Evolutionary conservation across 2,113 vertebrate genomes (phyloP), one percentile per base, ranked within the genome.

Genomic region (Podarcis raffonei): DNA sequence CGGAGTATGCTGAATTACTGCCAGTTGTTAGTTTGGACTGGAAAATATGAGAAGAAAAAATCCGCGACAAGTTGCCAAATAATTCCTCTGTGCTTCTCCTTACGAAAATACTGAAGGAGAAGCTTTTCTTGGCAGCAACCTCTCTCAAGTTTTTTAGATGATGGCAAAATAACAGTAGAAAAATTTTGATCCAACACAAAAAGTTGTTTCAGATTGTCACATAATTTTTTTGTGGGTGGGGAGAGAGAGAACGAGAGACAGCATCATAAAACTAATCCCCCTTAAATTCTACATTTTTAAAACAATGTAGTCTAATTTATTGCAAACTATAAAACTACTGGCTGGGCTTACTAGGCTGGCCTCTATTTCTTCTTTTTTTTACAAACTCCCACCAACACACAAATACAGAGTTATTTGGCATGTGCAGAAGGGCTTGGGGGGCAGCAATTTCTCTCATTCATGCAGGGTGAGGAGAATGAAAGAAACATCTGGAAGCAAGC

Each of bases 1-100:
- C 83, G 92, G 84, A 93, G 87, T 94, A 90, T 93, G 91, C 92
- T 92, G 90, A 94, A 86, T 71, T 93, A 93, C 92, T 96, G 95
- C 92, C 94, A 91, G 94, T 95, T 95, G 95, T 96, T 95, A 94
- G 89, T 96, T 94, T 88, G 84, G 90, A 62, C 95, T 95, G 95
- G 97, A 97, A 97, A 97, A 93, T 95, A 95, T 95, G 96, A 96
- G 93, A 92, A 91, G 93, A 94, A 90, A 85, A 96, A 95, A 92
- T 92, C 77, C 92, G 62, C 77, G 37, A 53, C 87, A 81, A 25
- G 86, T 84, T 96, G 94, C 95, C 96, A 96, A 91, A 76, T 92
- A 92, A 95, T 95, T 94, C 93, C 90, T 90, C 39, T 83, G 94
- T 20, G 62, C 88, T 66, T 48, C n/a, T 87, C 89, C 89, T 91